These are phyloP conservation scores for Scolopax rusticola DNA, from an alignment of 2,797 vertebrate genomes.

Conservation along the genomic window DNA sequence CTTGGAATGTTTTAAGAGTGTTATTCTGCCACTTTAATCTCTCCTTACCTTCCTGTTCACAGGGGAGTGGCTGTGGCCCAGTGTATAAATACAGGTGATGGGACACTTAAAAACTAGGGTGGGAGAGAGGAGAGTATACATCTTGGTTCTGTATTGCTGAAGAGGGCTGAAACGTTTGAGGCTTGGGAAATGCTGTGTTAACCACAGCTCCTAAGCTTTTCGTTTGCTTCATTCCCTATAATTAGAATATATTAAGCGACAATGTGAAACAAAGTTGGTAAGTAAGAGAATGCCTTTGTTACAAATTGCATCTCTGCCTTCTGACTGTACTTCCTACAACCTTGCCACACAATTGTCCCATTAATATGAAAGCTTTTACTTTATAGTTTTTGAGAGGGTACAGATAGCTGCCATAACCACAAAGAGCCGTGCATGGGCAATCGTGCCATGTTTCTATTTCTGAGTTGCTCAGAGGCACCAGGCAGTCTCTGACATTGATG, in stretches of 20 bases:
- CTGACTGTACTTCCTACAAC: neutral
- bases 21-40: neutral
- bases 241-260: neutral
- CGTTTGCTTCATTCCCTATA: neutral
- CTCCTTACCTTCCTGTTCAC: neutral
- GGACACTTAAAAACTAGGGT: neutral
- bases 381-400: neutral
- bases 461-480: neutral
- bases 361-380: neutral
- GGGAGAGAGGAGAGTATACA: neutral
- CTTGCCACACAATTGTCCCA: neutral
- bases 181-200: neutral
- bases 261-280: neutral
- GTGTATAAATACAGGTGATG: neutral
- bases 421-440: neutral
- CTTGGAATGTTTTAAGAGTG: neutral
- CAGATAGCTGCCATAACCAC: neutral
- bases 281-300: neutral
- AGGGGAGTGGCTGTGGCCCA: neutral
- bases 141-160: neutral
- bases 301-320: neutral
- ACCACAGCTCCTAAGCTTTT: neutral
- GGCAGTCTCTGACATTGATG: neutral
- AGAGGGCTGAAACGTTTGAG: neutral
- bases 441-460: rapidly evolving